Base-by-base conservation (phyloP, 2,113 vertebrate genomes). In the Odontophorus gujanensis region DNA sequence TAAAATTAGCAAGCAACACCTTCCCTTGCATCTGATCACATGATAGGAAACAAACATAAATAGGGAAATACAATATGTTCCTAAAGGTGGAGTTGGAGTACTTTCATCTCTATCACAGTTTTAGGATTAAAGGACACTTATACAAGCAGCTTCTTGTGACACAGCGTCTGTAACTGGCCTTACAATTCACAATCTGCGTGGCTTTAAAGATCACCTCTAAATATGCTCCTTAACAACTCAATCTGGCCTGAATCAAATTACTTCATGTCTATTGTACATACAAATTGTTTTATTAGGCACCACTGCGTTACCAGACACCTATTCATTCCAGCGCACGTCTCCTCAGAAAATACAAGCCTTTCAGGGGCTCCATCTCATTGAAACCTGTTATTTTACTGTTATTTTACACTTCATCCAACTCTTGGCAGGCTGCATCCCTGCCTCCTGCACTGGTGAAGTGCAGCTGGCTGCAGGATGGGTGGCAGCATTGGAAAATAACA, bases 1-100 rank as follows among this genome's bases (percentile, higher is more conserved):
- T 95, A 92, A 97, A 97, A 92, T 95, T 95, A 95, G 95, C 81
- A 73, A 55, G 87, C 81, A 90, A 79, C 91, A 96, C 81, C 89
- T 95, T 96, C 57, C 57, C 68, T 92, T 78, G 75, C 91, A 93
- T 85, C 65, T 93, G 82, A 83, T 80, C 89, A 91, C 79, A 80
- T 95, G 94, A 74, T 78, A 80, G 87, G 85, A 94, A 96, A 91
- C 81, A 96, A 95, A 95, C 89, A 96, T 71, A 94, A 95, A 91
- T 91, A 93, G 79, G 72, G 91, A 96, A 95, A 96, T 87, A 96
- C 76, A 95, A 71, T 93, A 96, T 83, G 94, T 67, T 94, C 72
- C 72, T 89, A 92, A 92, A 92, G 93, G 89, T 85, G 65, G 57
- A 92, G 72, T 85, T 14, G 3, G 40, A 89, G 74, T 87, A 75